Conservation (phyloP, 1,140 invertebrate species). For the Cydia splendana region DNA sequence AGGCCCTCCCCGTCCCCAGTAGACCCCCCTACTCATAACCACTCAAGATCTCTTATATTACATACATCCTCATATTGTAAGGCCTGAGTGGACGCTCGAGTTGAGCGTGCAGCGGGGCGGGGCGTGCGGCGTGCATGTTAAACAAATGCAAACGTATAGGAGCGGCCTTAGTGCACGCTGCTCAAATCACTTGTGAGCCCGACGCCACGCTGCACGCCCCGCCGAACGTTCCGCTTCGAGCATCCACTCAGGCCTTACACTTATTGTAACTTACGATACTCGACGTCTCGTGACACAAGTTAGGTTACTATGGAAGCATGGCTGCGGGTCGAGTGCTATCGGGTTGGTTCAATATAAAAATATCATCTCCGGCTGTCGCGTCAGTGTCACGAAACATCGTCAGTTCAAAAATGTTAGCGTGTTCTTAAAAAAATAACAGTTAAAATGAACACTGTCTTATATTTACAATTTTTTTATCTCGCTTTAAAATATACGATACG, state of each 20-base stretch:
- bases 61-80: constrained; percentile 21
- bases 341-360: constrained; percentile 39
- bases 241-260: too few relatives aligned
- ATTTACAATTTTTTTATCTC: constrained; percentile 66
- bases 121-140: too few relatives aligned
- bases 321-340: constrained; percentile 26
- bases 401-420: constrained; percentile 43
- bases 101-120: too few relatives aligned
- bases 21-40: constrained; percentile 16
- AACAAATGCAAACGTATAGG: too few relatives aligned
- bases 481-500: constrained; percentile 70
- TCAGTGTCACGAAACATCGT: constrained; percentile 36
- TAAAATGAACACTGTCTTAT: constrained; percentile 67
- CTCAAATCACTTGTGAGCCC: too few relatives aligned
- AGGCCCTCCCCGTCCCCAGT: constrained; percentile 3
- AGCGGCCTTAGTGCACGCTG: too few relatives aligned
- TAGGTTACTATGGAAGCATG: constrained; percentile 36
- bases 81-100: too few relatives aligned
- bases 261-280: constrained; percentile 11
- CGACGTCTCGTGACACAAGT: constrained; percentile 17
- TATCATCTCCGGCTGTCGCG: constrained; percentile 36
- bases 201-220: too few relatives aligned
- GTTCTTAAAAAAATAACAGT: constrained; percentile 66
- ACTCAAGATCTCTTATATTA: constrained; percentile 34
- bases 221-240: too few relatives aligned